Percentiles rank a stretch among this genome's conserved stretches.
Evolutionary conservation across 1,140 invertebrate genomes (phyloP).

Genomic region (Centruroides sculpturatus): DNA sequence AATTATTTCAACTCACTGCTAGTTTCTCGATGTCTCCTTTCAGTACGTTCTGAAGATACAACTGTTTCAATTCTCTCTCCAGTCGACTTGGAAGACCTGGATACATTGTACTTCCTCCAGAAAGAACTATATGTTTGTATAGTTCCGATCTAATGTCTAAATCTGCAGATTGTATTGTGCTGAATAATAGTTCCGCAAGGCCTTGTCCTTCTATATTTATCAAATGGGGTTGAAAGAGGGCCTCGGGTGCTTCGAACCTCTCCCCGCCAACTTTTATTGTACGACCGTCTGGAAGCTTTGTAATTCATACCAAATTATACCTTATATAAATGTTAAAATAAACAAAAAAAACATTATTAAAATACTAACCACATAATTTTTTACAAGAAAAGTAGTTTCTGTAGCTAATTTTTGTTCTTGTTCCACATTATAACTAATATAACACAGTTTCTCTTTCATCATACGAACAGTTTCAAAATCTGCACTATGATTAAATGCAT

Average conservation of each 20-base stretch:
- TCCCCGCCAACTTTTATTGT: conserved; percentile 94
- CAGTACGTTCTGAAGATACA: conserved; percentile 89
- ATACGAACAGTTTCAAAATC: conserved; percentile 98
- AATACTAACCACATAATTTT: conserved; percentile 77
- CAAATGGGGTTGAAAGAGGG: conserved; percentile 93
- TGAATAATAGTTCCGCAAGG: conserved; percentile 96
- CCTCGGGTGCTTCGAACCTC: conserved; percentile 94
- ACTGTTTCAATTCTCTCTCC: conserved; percentile 94
- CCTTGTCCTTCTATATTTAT: conserved; percentile 91
- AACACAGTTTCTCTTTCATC: conserved; percentile 99
- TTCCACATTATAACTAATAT: conserved; percentile 96
- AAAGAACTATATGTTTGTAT: conserved; percentile 96
- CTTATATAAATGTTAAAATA: conserved; percentile 18
- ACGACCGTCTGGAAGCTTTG: conserved; percentile 82
- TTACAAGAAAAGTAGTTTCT: conserved; percentile 95
- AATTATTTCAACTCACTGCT: conserved; percentile 41
- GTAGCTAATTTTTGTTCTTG: conserved; percentile 91
- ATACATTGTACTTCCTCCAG: conserved; percentile 98
- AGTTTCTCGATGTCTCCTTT: conserved; percentile 84
- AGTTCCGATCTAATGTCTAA: conserved; percentile 92
- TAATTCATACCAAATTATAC: too few relatives aligned
- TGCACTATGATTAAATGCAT: conserved; percentile 98
- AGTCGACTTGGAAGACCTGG: conserved; percentile 92
- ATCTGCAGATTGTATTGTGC: conserved; percentile 83
- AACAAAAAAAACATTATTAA: conserved; percentile 25